These are phyloP conservation scores for Agraylea sexmaculata DNA, from an alignment of 1,140 invertebrate species.

Conservation along the genomic window DNA sequence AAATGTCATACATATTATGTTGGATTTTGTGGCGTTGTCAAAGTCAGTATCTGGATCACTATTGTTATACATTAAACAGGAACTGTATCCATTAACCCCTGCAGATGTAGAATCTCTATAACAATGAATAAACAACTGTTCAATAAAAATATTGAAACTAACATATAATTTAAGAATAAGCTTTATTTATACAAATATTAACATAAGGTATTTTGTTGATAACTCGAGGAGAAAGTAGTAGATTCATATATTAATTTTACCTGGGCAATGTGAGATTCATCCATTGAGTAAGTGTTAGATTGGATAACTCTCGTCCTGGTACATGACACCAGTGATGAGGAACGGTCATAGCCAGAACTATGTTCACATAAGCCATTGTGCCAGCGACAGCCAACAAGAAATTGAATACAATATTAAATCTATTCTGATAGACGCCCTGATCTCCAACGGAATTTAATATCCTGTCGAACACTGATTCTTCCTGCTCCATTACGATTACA, in stretches of 20 bases:
- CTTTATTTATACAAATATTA: too few relatives aligned
- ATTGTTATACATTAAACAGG: too few relatives aligned
- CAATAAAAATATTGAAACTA: not conserved
- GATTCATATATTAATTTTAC: conserved; percentile 21
- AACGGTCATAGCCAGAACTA: conserved; percentile 37
- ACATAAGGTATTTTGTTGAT: too few relatives aligned
- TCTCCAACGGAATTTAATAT: conserved; percentile 39
- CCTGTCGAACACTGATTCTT: conserved; percentile 35
- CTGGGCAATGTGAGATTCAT: conserved; percentile 36
- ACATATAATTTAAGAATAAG: conserved; percentile 1
- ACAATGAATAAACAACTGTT: too few relatives aligned
- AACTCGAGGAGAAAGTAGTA: too few relatives aligned
- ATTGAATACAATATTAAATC: conserved; percentile 36
- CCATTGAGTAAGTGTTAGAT: conserved; percentile 37
- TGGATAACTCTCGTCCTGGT: conserved; percentile 31
- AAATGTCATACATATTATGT: too few relatives aligned
- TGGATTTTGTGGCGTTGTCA: too few relatives aligned
- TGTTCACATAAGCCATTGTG: conserved; percentile 37
- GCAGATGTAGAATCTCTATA: too few relatives aligned
- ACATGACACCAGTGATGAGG: conserved; percentile 46
- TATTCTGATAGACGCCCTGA: conserved; percentile 39
- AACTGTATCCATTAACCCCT: too few relatives aligned
- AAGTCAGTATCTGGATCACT: too few relatives aligned
- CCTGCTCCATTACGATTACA: conserved; percentile 23
- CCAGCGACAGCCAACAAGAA: conserved; percentile 28